Evolutionary conservation across 2,888 invertebrate genomes (phyloP), one percentile per base, ranked within the genome.

Genomic region (Heliconius erato): DNA sequence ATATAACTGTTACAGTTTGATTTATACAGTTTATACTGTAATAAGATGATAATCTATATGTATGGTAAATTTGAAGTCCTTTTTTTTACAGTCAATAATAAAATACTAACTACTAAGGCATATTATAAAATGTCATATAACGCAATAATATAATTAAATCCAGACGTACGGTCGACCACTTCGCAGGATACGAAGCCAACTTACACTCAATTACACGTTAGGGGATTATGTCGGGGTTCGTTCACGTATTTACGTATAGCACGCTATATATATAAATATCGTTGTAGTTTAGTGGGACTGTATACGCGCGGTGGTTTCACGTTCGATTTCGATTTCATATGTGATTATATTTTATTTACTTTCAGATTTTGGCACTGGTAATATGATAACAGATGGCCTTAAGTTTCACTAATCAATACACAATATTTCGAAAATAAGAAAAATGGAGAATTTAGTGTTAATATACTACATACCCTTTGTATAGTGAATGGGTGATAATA

Each of bases 201-300:
- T 67, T 26, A 78, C 65, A 67, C 67, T 78, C 77, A 78, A 78
- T 78, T 78, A 78, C 44, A 78, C 78, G 78, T n/a, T 16, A 44
- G 19, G n/a, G 78, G 65, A 78, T 78, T 78, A 78, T 19, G 74
- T 76, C n/a, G 26, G 32, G 59, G 32, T 9, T 23, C n/a, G 6
- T 59, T 76, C 74, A n/a, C 19, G n/a, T 71, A 44, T 35, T 76
- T 35, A 12, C 59, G n/a, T 76, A 63, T 6, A 76, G 14, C n/a
- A 28, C 3, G 40, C 49, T 78, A 14, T 67, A 1, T 26, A 28
- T 2, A 32, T 3, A 32, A 32, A 32, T 6, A 16, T 1, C 2
- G 2, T 65, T 5, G 65, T 28, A 16, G 26, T 6, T 14, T 14
- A 28, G 26, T 28, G 28, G 28, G 0, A 6, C 19, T n/a, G 32